Evolutionary conservation across 2,888 invertebrate species (phyloP).

Genomic region (Platycheirus albimanus): DNA sequence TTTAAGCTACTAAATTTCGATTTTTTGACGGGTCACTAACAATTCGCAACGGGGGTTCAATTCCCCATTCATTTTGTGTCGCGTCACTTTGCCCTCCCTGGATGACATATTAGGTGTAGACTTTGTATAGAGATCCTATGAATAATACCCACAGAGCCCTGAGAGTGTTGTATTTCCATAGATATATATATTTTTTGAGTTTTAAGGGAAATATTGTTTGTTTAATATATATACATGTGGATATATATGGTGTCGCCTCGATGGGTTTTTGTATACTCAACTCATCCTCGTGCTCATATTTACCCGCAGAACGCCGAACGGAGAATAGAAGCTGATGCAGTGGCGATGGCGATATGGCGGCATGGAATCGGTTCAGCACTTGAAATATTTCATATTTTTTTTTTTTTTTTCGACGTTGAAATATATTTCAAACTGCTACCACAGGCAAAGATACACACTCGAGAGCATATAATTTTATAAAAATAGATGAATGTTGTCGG

Average conservation of each 20-base stretch:
- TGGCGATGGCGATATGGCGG: not conserved
- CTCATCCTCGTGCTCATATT: slow-evolving; percentile 11
- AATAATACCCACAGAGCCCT: slow-evolving; percentile 25
- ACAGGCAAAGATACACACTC: slow-evolving; percentile 39
- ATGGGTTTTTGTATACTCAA: slow-evolving; percentile 19
- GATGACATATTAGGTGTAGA: slow-evolving; percentile 56
- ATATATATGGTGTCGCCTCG: slow-evolving; percentile 30
- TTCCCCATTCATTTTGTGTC: slow-evolving; percentile 41
- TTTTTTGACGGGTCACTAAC: slow-evolving; percentile 58
- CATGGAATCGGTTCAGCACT: slow-evolving; percentile 19
- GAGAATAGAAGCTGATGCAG: no score
- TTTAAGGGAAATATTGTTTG: slow-evolving; percentile 48
- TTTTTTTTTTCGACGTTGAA: not conserved
- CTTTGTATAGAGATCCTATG: slow-evolving; percentile 28
- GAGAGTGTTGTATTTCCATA: slow-evolving; percentile 41
- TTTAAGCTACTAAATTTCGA: slow-evolving; percentile 50
- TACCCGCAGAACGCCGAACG: slow-evolving; percentile 55
- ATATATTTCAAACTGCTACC: slow-evolving; percentile 34
- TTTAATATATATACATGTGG: no score
- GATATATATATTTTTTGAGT: slow-evolving; percentile 1
- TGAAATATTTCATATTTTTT: slow-evolving; percentile 19
- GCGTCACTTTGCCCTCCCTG: slow-evolving; percentile 52
- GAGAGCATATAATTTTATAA: slow-evolving; percentile 8
- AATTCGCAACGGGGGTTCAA: slow-evolving; percentile 57
- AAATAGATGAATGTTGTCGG: slow-evolving; percentile 41